Base-by-base conservation (phyloP, 2,888 invertebrate genomes). In the Alviniconcha strummeri region DNA sequence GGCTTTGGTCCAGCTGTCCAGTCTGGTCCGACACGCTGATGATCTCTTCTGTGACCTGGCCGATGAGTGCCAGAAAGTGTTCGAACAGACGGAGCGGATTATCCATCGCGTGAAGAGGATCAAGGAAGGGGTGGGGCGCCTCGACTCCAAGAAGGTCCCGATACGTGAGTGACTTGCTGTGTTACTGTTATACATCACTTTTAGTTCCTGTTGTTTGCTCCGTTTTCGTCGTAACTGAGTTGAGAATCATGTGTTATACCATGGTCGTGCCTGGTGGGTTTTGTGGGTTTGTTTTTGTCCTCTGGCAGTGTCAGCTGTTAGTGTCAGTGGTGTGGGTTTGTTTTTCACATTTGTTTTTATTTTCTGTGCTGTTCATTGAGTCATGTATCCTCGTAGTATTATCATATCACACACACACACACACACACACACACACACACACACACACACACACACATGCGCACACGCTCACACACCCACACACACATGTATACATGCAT, bases 1-100 rank as follows among this genome's bases (percentile, higher is more conserved):
- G 69, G 89, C 89, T 56, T 87, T 92, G 80, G 85, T 90, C 57
- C 92, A 92, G 85, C 87, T 92, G 84, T 89, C 91, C n/a, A 90
- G 90, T 86, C 82, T 92, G 80, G 90, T 91, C 17, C 85, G 91
- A 84, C 90, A 91, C 84, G 92, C 92, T n/a, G 92, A 92, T 85
- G 92, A 91, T 86, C 84, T 92, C 4, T 92, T 92, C 85, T 90
- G 91, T 88, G 91, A 91, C 86, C 87, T 92, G 84, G 87, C 91
- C 0, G 92, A 92, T 75, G 91, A 92, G 84, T 92, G 92, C 86
- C 91, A 90, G 85, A 89, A 88, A 82, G 88, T 91, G 80, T 87
- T 89, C 75, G 91, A 91, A 74, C 86, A 90, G 83, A 88, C 90
- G 13, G 87, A 86, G 75, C 84, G 85, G 54, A 84, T 85, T 81